Evolutionary conservation across 2,888 invertebrate genomes (phyloP), one percentile per base, ranked within the genome.

Genomic region (Cryptocheilus praepositus): DNA sequence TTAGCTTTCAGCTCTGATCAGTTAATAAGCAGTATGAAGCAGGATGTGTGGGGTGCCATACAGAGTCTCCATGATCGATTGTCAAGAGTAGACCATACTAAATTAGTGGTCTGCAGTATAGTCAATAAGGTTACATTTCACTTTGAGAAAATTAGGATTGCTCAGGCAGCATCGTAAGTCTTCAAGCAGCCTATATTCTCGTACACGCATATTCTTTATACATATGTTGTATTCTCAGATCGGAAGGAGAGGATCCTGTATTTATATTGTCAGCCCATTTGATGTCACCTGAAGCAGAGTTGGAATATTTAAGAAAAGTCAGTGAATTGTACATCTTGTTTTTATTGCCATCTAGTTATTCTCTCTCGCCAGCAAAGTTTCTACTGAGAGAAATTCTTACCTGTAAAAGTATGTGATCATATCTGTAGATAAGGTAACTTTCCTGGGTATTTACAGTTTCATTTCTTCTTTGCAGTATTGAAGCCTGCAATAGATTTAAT

Each of bases 261-360:
- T 95, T 95, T 89, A 92, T 94, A 44, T 90, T 95, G 62, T 92
- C 93, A 15, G 92, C 94, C 0, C 95, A 96, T 88, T 89, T 97
- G 65, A 92, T 92, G 88, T 93, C 93, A 13, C 91, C 91, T 70
- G 94, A 94, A 51, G 92, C 92, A 53, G 97, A 97, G 89, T 88
- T 94, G 74, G 94, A 95, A 76, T 97, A 95, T 86, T 89, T 97
- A 58, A 90, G 96, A 56, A 94, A 94, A 86, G 91, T 96, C 61
- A 95, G 95, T 85, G 96, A 97, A 88, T 91, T 96, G 51, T 91
- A 95, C 70, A 92, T 97, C 56, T 93, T 95, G 89, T 93, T 95
- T 81, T 89, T 97, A 62, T 91, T 97, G 87, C 97, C 97, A 11
- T 91, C 94, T 67, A 93, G 94, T 82, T 97, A 97, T 86, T 94